Conservation (phyloP, 2,888 invertebrate genomes). For the Drosophila phalerata region DNA sequence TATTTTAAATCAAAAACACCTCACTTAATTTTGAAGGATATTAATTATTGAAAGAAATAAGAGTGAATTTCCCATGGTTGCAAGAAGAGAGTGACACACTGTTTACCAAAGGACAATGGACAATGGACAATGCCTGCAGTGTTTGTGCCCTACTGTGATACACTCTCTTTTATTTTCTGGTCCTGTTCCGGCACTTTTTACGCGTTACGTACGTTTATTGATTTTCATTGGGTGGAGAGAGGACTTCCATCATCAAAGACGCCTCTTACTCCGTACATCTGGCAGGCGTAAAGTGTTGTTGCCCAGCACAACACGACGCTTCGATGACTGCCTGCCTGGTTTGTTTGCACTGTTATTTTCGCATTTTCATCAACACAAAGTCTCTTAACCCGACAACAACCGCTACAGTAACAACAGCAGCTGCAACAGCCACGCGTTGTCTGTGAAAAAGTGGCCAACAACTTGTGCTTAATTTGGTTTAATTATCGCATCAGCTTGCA, state of each 20-base stretch:
- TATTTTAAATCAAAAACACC: too few relatives aligned
- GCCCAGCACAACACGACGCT: constrained; percentile 4
- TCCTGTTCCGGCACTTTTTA: constrained; percentile 53
- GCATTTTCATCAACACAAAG: constrained; percentile 73
- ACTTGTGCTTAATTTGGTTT: constrained; percentile 68
- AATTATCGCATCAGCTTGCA: constrained; percentile 67
- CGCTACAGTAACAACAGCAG: constrained; percentile 23
- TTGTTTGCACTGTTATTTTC: constrained; percentile 63
- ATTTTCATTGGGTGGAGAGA: constrained; percentile 58
- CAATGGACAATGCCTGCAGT: constrained; percentile 1
- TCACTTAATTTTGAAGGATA: too few relatives aligned
- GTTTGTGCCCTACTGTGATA: constrained; percentile 12
- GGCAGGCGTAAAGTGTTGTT: constrained; percentile 39
- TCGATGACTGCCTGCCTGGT: constrained; percentile 22
- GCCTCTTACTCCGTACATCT: constrained; percentile 39
- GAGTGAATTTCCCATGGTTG: background rate
- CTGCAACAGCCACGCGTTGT: constrained; percentile 36
- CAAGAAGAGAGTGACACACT: constrained; percentile 27
- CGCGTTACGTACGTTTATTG: constrained; percentile 66
- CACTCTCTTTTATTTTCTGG: constrained; percentile 5
- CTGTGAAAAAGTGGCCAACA: constrained; percentile 38
- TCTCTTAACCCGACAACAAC: constrained; percentile 47
- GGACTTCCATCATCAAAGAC: constrained; percentile 10
- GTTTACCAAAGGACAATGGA: constrained; percentile 3
- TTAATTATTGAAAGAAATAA: background rate